Conservation (phyloP, 1,140 invertebrate genomes). For the Cyclina sinensis region DNA sequence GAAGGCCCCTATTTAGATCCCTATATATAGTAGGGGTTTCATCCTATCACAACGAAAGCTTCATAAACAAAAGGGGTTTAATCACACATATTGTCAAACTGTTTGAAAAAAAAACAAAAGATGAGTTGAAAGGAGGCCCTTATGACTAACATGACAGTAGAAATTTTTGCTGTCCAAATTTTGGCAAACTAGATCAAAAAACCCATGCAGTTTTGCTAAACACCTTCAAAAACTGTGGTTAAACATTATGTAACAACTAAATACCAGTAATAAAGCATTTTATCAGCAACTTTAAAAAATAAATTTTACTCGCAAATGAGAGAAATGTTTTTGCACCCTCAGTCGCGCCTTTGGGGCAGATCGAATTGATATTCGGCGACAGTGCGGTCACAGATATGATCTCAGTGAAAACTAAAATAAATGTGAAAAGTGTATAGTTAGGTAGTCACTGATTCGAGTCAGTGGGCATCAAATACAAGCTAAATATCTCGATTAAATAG, state of each 20-base stretch:
- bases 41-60: not conserved
- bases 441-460: slow-evolving; percentile 8
- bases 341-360: not conserved
- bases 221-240: too few relatives aligned
- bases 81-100: not conserved
- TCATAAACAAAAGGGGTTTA: not conserved
- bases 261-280: not conserved
- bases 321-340: not conserved
- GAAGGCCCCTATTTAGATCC: not conserved
- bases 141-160: too few relatives aligned
- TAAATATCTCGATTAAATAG: not conserved
- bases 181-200: too few relatives aligned
- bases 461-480: not conserved
- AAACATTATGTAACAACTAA: not conserved
- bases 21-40: not conserved
- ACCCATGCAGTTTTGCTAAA: too few relatives aligned
- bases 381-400: not conserved
- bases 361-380: not conserved
- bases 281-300: not conserved
- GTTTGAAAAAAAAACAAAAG: not conserved
- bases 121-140: slow-evolving; percentile 17
- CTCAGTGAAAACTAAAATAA: slow-evolving; percentile 27
- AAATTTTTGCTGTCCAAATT: too few relatives aligned
- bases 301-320: not conserved
- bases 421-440: not conserved